Evolutionary conservation across 1,140 invertebrate genomes (phyloP).

Genomic region (Drosophila orena): DNA sequence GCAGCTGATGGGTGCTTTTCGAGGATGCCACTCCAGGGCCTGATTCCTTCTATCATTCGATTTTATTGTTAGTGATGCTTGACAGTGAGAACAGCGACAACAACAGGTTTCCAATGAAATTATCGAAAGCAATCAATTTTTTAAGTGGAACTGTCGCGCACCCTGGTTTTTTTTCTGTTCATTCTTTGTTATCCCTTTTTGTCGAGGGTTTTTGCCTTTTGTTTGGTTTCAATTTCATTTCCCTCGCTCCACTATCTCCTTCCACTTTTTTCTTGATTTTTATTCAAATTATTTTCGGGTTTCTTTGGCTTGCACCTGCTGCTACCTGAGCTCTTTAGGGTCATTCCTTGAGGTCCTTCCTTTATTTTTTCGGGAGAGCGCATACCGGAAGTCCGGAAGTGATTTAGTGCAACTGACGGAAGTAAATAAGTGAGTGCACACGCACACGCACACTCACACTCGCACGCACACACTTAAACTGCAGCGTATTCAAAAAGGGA

Average conservation of each 20-base stretch:
- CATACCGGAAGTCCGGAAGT: conserved; percentile 81
- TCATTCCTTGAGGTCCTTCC: conserved; percentile 33
- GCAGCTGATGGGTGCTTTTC: conserved; percentile 49
- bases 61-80: conserved; percentile 73
- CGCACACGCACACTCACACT: conserved; percentile 21
- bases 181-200: conserved; percentile 19
- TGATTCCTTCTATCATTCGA: conserved; percentile 63
- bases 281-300: conserved; percentile 77
- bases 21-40: conserved; percentile 41
- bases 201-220: conserved; percentile 59
- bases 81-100: conserved; percentile 34
- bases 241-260: conserved; percentile 8
- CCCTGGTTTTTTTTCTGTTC: conserved; percentile 39
- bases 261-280: conserved; percentile 61
- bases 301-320: conserved; percentile 65
- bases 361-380: conserved; percentile 8
- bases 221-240: conserved; percentile 80
- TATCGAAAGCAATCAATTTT: conserved; percentile 82
- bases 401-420: conserved; percentile 77
- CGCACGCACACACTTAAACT: conserved; percentile 20
- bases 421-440: conserved; percentile 68
- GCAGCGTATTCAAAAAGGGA: conserved; percentile 43
- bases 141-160: conserved; percentile 79
- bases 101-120: conserved; percentile 81
- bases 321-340: conserved; percentile 55